phyloP scores from a whole-genome alignment of 2,888 invertebrate genomes.

The Nomada fabriciana region DNA sequence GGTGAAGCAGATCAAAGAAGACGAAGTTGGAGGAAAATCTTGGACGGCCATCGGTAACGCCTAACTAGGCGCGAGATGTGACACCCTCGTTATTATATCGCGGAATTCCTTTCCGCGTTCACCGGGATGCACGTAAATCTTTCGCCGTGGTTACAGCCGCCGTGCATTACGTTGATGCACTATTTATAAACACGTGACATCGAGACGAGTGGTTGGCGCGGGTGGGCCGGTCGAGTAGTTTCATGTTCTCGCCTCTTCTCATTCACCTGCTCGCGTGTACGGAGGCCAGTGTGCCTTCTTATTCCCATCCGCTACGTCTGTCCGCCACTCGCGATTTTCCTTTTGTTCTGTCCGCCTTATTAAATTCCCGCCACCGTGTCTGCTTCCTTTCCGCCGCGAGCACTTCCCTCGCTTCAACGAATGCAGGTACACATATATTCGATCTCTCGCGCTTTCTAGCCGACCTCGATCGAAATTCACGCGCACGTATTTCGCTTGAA shows the following conservation, averaged over 20 bases:
- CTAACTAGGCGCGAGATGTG: slow-evolving; percentile 66
- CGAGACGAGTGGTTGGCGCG: slow-evolving; percentile 75
- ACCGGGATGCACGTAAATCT: slow-evolving; percentile 80
- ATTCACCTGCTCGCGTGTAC: slow-evolving; percentile 68
- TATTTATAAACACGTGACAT: slow-evolving; percentile 83
- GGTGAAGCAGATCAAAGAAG: slow-evolving; percentile 18
- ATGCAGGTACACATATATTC: not conserved
- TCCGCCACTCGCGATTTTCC: not conserved
- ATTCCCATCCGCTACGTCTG: slow-evolving; percentile 11
- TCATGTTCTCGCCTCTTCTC: slow-evolving; percentile 70
- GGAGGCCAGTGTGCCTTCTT: slow-evolving; percentile 22
- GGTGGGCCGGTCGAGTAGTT: slow-evolving; percentile 68
- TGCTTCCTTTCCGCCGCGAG: slow-evolving; percentile 26
- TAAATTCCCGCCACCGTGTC: slow-evolving; percentile 48
- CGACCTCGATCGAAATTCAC: not conserved
- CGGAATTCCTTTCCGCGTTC: slow-evolving; percentile 81
- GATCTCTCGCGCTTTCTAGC: not conserved
- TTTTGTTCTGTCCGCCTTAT: slow-evolving; percentile 43
- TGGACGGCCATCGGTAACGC: slow-evolving; percentile 66
- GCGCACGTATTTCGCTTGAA: not conserved
- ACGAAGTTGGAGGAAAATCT: slow-evolving; percentile 41
- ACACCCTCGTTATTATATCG: slow-evolving; percentile 73
- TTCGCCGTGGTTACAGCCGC: slow-evolving; percentile 76
- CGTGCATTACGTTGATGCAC: slow-evolving; percentile 81
- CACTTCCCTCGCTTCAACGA: slow-evolving; percentile 13